A percentile compares a stretch with the other conserved stretches of the same genome.
Conservation (phyloP, 2,797 vertebrate species). For the Carduelis carduelis region DNA sequence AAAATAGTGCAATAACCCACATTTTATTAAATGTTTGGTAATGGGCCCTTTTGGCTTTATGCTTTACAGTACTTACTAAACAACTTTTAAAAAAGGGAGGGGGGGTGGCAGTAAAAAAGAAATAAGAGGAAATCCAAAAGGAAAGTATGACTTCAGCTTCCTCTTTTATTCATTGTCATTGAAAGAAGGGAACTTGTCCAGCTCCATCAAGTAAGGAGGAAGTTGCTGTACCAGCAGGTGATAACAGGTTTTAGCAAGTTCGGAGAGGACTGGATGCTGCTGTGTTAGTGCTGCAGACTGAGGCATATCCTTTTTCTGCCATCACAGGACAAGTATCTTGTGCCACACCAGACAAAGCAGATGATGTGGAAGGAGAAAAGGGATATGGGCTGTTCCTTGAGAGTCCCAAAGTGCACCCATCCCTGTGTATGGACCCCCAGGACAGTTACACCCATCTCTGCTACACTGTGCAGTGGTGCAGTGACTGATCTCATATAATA, state of each 20-base stretch:
- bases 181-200: neutral
- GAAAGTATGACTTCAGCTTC: constrained; percentile 11
- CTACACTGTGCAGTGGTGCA: neutral
- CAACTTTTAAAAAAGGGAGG: accelerated
- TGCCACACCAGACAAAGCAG: neutral
- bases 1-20: neutral
- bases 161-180: neutral
- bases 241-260: neutral
- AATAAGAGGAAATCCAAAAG: neutral
- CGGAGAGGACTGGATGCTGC: neutral
- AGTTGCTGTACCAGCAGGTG: neutral
- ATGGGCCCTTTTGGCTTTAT: neutral
- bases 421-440: accelerated
- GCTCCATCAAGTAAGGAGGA: neutral
- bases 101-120: neutral
- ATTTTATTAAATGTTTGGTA: neutral
- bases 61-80: neutral
- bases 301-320: neutral
- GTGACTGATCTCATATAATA: neutral
- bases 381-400: neutral
- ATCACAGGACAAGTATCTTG: neutral
- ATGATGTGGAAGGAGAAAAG: neutral
- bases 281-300: neutral
- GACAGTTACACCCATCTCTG: neutral
- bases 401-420: neutral